A percentile compares a stretch with the other conserved stretches of the same genome.
phyloP scores from a whole-genome alignment of 1,140 invertebrate genomes.

The Bombus ignitus region DNA sequence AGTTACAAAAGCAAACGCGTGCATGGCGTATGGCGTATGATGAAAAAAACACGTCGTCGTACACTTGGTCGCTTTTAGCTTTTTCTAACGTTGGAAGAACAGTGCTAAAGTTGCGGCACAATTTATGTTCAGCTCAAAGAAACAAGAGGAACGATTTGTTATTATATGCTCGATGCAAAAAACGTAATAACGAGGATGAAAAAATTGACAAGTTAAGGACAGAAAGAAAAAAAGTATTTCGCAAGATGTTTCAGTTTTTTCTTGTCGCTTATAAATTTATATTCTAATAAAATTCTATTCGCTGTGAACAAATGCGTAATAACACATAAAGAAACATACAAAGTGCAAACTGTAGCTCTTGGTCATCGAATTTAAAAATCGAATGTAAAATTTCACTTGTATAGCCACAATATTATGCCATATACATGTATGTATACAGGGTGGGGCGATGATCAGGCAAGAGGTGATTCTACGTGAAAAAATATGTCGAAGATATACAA shows the following conservation, averaged over 20 bases:
- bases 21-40: background rate
- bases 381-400: too few relatives aligned
- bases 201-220: too few relatives aligned
- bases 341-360: too few relatives aligned
- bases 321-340: too few relatives aligned
- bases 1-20: background rate
- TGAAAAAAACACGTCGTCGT: slow-evolving; percentile 18
- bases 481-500: too few relatives aligned
- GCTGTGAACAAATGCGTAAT: too few relatives aligned
- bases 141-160: background rate
- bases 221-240: background rate
- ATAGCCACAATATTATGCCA: too few relatives aligned
- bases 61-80: background rate
- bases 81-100: slow-evolving; percentile 3
- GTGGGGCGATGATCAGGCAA: too few relatives aligned
- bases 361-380: too few relatives aligned
- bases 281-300: too few relatives aligned
- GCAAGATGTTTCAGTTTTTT: background rate
- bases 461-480: too few relatives aligned
- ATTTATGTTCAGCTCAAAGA: background rate
- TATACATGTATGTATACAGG: too few relatives aligned
- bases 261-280: background rate
- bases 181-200: background rate
- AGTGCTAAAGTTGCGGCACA: background rate
- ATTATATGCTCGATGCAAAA: background rate